Base-by-base conservation (phyloP, 1,140 invertebrate species). In the Drosophila ironensis region DNA sequence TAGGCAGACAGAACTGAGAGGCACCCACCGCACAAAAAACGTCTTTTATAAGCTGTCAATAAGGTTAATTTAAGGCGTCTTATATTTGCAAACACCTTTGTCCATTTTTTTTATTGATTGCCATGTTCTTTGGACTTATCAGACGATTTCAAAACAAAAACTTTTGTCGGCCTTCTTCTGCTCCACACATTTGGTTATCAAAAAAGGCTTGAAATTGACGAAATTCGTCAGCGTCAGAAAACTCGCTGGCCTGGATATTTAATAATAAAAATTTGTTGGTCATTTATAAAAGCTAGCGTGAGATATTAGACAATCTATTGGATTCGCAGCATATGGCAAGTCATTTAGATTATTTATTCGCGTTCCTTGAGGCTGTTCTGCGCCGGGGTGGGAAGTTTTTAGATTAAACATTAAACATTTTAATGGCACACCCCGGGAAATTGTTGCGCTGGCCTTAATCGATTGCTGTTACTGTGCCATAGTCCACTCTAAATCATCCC, bases 101-200 rank as follows among this genome's bases (percentile, higher is more conserved):
- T 5, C 25, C 6, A 24, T 5, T 19, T 20, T 50, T 53, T 35
- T 25, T 45, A 70, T 53, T 76, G 66, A 66, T 75, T 70, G 57
- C 59, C 28, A 24, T 71, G 66, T 67, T 71, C 66, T 76, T 66
- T 66, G 57, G 37, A 76, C 59, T 57, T 60, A 38, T 69, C 66
- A 56, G 42, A 48, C 66, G 42, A 57, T 40, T 45, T 40, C 11
- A 27, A 22, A 22, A 9, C 4, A 19, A 27, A 28, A 27, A 28
- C 33, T 46, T 22, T 56, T 14, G 14, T 27, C 22, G 19, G 6
- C 22, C 24, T 47, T 17, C 14, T 19, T 20, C n/a, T 25, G 42
- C 47, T 37, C 22, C 20, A 3, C 8, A 30, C 2, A 16, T 12
- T 5, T 3, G 35, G 17, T 69, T 69, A 69, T 69, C 51, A 12